phyloP scores from a whole-genome alignment of 2,113 vertebrate species.

The Apeltes quadracus region DNA sequence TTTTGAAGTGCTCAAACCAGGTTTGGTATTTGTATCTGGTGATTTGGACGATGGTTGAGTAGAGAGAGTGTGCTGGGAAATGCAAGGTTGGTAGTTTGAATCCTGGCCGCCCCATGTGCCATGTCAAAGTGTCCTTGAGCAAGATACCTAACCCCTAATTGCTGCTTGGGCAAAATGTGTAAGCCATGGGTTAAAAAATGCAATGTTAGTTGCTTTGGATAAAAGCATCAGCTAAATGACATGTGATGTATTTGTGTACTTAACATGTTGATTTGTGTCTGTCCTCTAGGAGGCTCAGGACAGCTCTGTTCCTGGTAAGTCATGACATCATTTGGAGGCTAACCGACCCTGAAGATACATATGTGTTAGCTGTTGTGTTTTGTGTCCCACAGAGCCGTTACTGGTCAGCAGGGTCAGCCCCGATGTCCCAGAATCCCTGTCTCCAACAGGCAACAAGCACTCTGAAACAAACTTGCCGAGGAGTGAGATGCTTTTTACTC shows the following conservation, averaged over 20 bases:
- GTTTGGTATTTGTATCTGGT: too few species aligned
- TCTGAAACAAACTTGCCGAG: slow-evolving; percentile 72
- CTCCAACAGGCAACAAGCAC: slow-evolving; percentile 64
- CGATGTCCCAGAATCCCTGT: slow-evolving; percentile 79
- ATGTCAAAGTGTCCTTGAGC: too few species aligned
- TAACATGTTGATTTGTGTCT: not conserved
- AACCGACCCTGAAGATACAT: not conserved
- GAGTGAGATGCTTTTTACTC: slow-evolving; percentile 69
- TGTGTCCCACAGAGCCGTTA: slow-evolving; percentile 73
- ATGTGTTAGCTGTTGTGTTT: not conserved
- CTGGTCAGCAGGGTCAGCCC: slow-evolving; percentile 80
- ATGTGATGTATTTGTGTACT: not conserved
- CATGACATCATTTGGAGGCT: not conserved
- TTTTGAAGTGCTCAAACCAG: not conserved
- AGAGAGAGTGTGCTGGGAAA: too few species aligned
- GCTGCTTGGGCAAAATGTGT: too few species aligned
- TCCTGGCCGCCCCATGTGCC: too few species aligned
- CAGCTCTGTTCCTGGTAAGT: slow-evolving; percentile 53
- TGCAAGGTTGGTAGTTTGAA: too few species aligned
- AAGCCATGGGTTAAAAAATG: too few species aligned
- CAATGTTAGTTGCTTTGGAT: too few species aligned
- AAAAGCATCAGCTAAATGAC: too few species aligned
- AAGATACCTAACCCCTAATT: too few species aligned
- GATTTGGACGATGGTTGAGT: too few species aligned
- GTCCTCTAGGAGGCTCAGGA: slow-evolving; percentile 55